Base-by-base conservation (phyloP, 2,797 vertebrate species). In the Phataginus tricuspis region DNA sequence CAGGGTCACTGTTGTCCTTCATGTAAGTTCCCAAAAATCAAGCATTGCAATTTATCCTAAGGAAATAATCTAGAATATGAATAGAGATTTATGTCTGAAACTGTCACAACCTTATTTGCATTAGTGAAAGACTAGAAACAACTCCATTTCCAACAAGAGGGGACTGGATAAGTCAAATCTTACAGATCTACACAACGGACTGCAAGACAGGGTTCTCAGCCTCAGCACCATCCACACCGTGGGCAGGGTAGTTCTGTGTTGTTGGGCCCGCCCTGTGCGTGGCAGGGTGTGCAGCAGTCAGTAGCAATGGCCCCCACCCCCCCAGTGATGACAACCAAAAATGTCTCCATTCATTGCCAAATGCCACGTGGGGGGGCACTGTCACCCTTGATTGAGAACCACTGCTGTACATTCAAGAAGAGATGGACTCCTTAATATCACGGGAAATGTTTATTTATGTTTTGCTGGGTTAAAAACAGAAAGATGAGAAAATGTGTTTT, bases 181-280 rank as follows among this genome's bases (percentile, higher is more conserved):
- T 5, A 0, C 0, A 31, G 29, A 14, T 21, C n/a, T 3, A 1
- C 7, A 0, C 1, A 0, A 37, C 7, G 12, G 57, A 25, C 7
- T 3, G 2, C 68, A 27, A 37, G 34, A 29, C 11, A 4, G 49
- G 19, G 19, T 5, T 53, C 59, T 71, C 12, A 8, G 27, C 82
- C 63, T 27, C 3, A 0, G 34, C 14, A 0, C 3, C 0, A 2
- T 29, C 18, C 2, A 34, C 51, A 2, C 15, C 5, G 7, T 1
- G 21, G 31, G 42, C n/a, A 5, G 0, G 31, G 2, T 10, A 23
- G n/a, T 9, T 29, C 64, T 79, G 18, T 39, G 31, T 16, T 0
- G 4, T 13, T 7, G 68, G 27, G 57, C 29, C 15, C 5, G 12
- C 4, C 9, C 31, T 51, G n/a, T 25, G 68, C 21, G 2, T 53